Base-by-base conservation (phyloP, 2,797 vertebrate species). In the Chromis chromis region DNA sequence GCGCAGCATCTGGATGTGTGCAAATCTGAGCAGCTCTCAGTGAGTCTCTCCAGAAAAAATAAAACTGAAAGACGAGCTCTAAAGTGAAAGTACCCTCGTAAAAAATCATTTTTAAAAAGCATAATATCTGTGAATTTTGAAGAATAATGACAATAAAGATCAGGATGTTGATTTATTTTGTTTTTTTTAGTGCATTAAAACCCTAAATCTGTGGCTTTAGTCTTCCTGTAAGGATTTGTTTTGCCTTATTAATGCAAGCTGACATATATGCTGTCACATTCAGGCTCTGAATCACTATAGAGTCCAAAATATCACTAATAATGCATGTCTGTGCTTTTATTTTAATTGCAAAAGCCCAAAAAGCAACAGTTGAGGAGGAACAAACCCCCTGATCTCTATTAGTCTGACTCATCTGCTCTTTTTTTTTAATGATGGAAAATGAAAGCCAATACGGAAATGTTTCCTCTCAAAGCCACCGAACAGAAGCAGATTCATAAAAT, bases 401-500 rank as follows among this genome's bases (percentile, higher is more conserved):
- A 49, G 36, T 44, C 13, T 40, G 53, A 39, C n/a, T 52, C 10
- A 11, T 58, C 33, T 31, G 0, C 6, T 36, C 1, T 36, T 12
- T 44, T 12, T 7, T 40, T 61, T 31, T 49, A 3, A 50, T 11
- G 50, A 21, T 22, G 39, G 67, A 46, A 5, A 59, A 25, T 11
- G 24, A 7, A 62, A 48, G 44, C 1, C 17, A 19, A 42, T 42
- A 14, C 40, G 46, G 57, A 40, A 56, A 57, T 39, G 46, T 78
- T 65, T 70, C 62, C 42, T 39, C 66, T 1, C 1, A 8, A n/a
- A 17, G 16, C 25, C 5, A 36, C 28, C 10, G 4, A 55, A 70
- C 36, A 65, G 52, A 82, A 42, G 24, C 52, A 46, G 57, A 44
- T 49, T 72, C 25, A 63, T n/a, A 6, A 64, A 67, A 39, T 11